Percentiles rank a stretch among this genome's conserved stretches.
Evolutionary conservation across 2,888 invertebrate species (phyloP).

Genomic region (Hedychridium roseum): DNA sequence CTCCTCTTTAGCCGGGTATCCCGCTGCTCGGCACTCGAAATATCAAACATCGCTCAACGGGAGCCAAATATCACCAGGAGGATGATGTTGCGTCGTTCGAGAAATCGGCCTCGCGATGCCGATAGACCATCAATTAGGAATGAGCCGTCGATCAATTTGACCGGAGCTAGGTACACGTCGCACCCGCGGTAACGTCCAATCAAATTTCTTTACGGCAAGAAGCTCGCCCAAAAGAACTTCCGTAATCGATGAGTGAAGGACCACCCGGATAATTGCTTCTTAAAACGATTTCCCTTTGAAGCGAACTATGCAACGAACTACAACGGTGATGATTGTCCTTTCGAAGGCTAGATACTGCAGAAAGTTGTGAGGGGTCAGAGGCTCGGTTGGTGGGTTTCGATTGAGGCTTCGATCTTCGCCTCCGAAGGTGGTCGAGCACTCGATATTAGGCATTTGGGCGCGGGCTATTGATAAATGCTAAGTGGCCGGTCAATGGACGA

Average conservation of each 20-base stretch:
- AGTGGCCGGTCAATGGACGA: constrained; percentile 36
- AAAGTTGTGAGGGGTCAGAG: too few species aligned
- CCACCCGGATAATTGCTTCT: too few species aligned
- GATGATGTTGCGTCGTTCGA: constrained; percentile 21
- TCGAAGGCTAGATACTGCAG: too few species aligned
- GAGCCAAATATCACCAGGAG: constrained; percentile 30
- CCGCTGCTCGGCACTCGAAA: constrained; percentile 36
- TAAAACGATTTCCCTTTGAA: too few species aligned
- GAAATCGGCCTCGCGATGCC: constrained; percentile 28
- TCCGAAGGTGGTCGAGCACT: constrained; percentile 4
- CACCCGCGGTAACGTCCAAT: too few species aligned
- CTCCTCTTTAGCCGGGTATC: too few species aligned
- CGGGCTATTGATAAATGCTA: constrained; percentile 45
- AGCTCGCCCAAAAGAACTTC: too few species aligned
- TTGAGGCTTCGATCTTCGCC: constrained; percentile 10
- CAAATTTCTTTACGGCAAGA: too few species aligned
- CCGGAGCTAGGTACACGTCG: too few species aligned
- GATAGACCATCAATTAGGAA: constrained; percentile 35
- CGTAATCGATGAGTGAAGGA: too few species aligned
- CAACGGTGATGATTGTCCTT: too few species aligned
- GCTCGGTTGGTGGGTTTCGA: constrained; percentile 11
- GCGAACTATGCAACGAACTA: too few species aligned
- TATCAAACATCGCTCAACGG: constrained; percentile 47
- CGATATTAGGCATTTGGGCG: constrained; percentile 16
- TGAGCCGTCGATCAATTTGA: constrained; percentile 35